A percentile compares a stretch with the other conserved stretches of the same genome.
Evolutionary conservation across 1,140 invertebrate species (phyloP).

Genomic region (Wiebesia pumilae): DNA sequence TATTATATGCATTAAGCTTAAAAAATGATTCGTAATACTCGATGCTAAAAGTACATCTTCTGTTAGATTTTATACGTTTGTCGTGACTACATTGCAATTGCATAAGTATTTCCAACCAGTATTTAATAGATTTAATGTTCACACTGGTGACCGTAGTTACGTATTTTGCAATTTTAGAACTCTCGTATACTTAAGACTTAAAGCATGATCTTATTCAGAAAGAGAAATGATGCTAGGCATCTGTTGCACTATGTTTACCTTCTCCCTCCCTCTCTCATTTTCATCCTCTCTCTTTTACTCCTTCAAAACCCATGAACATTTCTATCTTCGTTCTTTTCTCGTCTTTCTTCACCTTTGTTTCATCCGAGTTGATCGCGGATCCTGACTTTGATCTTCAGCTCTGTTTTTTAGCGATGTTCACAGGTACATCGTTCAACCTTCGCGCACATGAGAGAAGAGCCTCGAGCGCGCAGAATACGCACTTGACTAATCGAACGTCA

Average conservation of each 20-base stretch:
- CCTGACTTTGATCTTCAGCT: constrained; percentile 53
- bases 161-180: constrained; percentile 46
- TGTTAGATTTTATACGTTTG: not conserved
- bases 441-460: constrained; percentile 60
- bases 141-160: constrained; percentile 69
- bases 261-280: constrained; percentile 53
- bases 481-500: constrained; percentile 74
- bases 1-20: constrained; percentile 2
- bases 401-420: constrained; percentile 44
- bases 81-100: not conserved
- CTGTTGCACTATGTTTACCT: constrained; percentile 62
- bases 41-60: not conserved
- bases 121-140: constrained; percentile 63
- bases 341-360: constrained; percentile 56
- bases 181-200: constrained; percentile 1
- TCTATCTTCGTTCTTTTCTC: constrained; percentile 55
- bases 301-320: constrained; percentile 29
- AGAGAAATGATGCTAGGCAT: constrained; percentile 70
- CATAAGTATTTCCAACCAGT: constrained; percentile 13
- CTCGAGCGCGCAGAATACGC: constrained; percentile 56
- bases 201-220: constrained; percentile 52
- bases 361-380: constrained; percentile 53
- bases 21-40: too few relatives aligned
- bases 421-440: constrained; percentile 5
- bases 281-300: constrained; percentile 54